Percentiles rank a stretch among this genome's conserved stretches.
Conservation (phyloP, 1,140 invertebrate species). For the Anoplophora glabripennis region DNA sequence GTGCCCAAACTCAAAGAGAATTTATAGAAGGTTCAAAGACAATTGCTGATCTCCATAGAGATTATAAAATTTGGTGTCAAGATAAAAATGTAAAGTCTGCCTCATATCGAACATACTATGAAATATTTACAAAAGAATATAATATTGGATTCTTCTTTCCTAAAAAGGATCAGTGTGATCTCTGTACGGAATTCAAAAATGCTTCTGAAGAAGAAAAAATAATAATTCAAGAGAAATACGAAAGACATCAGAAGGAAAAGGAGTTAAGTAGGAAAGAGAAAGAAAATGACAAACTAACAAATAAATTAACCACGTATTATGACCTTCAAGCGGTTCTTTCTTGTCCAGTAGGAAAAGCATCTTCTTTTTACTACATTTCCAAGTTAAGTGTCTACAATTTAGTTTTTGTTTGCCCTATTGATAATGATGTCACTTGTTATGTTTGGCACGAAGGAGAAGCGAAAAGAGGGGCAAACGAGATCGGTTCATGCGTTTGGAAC, state of each 20-base stretch:
- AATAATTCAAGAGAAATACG: neutral
- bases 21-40: slow-evolving; percentile 4
- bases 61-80: slow-evolving; percentile 6
- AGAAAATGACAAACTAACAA: neutral
- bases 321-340: slow-evolving; percentile 14
- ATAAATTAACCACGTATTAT: neutral
- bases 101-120: slow-evolving; percentile 5
- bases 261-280: slow-evolving; percentile 9
- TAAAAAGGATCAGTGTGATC: neutral
- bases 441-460: slow-evolving; percentile 50
- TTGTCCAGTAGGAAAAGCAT: too few species aligned
- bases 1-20: neutral
- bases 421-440: slow-evolving; percentile 43
- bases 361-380: slow-evolving; percentile 47
- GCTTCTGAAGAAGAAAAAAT: slow-evolving; percentile 1
- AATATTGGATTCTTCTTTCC: slow-evolving; percentile 8
- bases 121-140: slow-evolving; percentile 7
- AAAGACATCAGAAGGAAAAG: slow-evolving; percentile 7
- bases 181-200: slow-evolving; percentile 7
- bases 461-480: slow-evolving; percentile 48
- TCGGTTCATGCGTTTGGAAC: slow-evolving; percentile 40
- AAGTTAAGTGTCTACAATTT: slow-evolving; percentile 49
- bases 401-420: slow-evolving; percentile 43
- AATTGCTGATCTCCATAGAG: slow-evolving; percentile 8
- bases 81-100: neutral